phyloP scores from a whole-genome alignment of 2,113 vertebrate genomes.

The Megaceryle maxima region DNA sequence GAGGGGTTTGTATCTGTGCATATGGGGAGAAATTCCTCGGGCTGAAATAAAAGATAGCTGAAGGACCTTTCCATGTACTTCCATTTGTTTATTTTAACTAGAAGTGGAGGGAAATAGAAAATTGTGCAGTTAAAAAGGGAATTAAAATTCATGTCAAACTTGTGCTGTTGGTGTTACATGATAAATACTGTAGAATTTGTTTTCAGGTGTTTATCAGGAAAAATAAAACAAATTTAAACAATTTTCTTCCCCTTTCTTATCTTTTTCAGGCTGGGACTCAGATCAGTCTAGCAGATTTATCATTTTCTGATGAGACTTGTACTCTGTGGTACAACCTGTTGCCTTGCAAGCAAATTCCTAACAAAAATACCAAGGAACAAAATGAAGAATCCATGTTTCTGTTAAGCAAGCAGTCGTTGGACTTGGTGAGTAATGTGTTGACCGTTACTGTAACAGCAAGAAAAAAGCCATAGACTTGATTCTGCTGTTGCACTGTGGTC shows the following conservation, averaged over 20 bases:
- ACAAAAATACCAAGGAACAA: constrained; percentile 49
- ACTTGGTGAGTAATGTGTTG: constrained; percentile 73
- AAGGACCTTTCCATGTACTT: neutral
- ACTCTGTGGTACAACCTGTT: constrained; percentile 82
- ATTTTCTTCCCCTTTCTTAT: neutral
- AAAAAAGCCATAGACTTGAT: neutral
- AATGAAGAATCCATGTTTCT: constrained; percentile 47
- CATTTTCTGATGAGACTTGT: constrained; percentile 66
- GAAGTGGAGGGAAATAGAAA: neutral
- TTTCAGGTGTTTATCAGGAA: neutral
- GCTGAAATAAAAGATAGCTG: neutral
- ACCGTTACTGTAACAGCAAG: neutral
- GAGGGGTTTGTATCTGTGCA: neutral
- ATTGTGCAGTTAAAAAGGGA: neutral
- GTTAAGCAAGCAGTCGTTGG: constrained; percentile 18
- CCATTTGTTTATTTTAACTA: neutral
- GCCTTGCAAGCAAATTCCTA: constrained; percentile 67
- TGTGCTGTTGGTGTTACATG: neutral
- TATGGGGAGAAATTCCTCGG: neutral
- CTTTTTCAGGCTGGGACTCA: constrained; percentile 77
- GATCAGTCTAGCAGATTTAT: constrained; percentile 78
- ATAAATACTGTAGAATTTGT: neutral
- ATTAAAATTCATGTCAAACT: neutral
- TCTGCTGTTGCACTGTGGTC: neutral
- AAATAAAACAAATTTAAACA: neutral